Evolutionary conservation across 2,797 vertebrate genomes (phyloP).

Genomic region (Pseudochirops cupreus): DNA sequence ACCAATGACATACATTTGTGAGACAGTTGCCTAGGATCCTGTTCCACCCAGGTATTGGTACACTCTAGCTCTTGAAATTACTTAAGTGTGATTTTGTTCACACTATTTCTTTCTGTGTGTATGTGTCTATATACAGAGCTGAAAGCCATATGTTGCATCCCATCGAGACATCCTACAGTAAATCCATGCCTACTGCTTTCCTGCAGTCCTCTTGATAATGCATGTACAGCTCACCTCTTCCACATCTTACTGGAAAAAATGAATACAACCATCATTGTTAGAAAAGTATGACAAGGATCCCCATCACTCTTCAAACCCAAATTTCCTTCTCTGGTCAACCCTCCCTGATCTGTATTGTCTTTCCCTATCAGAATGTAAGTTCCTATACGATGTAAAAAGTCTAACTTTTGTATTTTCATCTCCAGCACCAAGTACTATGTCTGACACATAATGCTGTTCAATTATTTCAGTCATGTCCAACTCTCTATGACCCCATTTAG

Average conservation of each 20-base stretch:
- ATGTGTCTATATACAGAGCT: background rate
- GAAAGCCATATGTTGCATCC: background rate
- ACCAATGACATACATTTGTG: background rate
- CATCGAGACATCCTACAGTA: background rate
- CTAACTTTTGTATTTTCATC: conserved; percentile 20
- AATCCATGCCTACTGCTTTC: background rate
- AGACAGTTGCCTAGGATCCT: background rate
- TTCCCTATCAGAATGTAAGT: conserved; percentile 3
- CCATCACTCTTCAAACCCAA: background rate
- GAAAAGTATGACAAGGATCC: background rate
- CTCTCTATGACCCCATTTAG: background rate
- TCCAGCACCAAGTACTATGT: background rate
- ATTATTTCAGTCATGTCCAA: background rate
- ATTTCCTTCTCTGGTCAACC: background rate
- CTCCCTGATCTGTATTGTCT: background rate
- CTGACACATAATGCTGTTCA: background rate
- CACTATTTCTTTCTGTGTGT: background rate
- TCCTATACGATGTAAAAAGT: conserved; percentile 22
- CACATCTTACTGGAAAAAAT: background rate
- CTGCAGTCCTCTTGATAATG: background rate
- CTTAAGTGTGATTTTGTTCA: background rate
- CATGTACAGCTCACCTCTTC: background rate
- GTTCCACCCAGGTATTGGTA: background rate
- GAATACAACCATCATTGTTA: background rate
- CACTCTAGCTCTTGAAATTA: background rate